Evolutionary conservation across 2,113 vertebrate genomes (phyloP), one percentile per base, ranked within the genome.

Genomic region (Empidonax alnorum): DNA sequence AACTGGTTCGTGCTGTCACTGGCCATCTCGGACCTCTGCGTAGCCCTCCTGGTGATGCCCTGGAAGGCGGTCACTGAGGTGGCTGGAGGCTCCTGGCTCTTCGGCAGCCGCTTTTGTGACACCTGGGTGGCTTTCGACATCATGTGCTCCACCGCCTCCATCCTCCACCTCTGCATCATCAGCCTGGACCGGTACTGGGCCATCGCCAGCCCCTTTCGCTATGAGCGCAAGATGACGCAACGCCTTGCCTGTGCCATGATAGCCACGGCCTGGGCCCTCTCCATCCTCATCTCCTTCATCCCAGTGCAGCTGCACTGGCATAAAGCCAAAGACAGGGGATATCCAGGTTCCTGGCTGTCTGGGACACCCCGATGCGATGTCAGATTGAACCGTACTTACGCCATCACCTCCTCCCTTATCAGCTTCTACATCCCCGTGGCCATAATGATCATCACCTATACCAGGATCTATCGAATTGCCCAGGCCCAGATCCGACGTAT

Each of bases 181-280:
- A 98, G 98, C 83, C 96, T 99, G 94, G 98, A 99, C 93, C 96
- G 98, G 25, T 99, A 98, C 96, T 98, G 98, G 98, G 98, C 98
- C 93, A 98, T 98, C 2, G 95, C 98, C 67, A 98, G 98, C 81
- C 98, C 98, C 35, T 98, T 99, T 61, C 97, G 96, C 61, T 98
- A 98, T 2, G 97, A 98, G 96, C 98, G 97, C 8, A 98, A 98
- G 71, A 98, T 98, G 98, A 99, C 98, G 0, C 98, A 84, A 67
- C 90, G 94, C 17, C 97, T 98, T 44, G 98, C 98, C 24, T 98
- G 98, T 5, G 69, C 98, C 37, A 98, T 98, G 98, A 98, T 98
- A 27, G 98, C 97, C 3, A 20, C 94, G 78, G 98, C 98, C 24
- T 98, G 98, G 98, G 97, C 97, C 3, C 97, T 98, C 31, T 98